A percentile compares a stretch with the other conserved stretches of the same genome.
Conservation (phyloP, 2,113 vertebrate species). For the Mustela nigripes region DNA sequence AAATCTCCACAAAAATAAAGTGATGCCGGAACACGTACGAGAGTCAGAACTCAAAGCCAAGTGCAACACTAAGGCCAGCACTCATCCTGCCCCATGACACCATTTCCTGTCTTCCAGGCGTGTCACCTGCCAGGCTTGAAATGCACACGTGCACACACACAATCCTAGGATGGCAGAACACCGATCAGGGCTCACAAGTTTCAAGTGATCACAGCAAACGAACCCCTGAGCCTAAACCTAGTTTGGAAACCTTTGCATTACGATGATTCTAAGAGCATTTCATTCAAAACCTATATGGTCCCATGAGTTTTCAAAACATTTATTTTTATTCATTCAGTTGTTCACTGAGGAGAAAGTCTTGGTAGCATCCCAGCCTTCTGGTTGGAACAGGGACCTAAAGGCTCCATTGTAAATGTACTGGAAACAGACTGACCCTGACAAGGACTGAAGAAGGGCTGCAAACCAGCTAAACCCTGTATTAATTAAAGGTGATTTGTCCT, state of each 20-base stretch:
- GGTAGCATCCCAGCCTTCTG: background rate
- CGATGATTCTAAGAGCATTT: background rate
- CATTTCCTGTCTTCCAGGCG: fast-evolving
- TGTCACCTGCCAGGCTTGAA: no score
- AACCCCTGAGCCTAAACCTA: background rate
- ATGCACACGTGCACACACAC: background rate
- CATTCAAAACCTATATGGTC: background rate
- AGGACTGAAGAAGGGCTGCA: background rate
- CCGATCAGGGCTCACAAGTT: fast-evolving
- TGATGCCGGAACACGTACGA: fast-evolving
- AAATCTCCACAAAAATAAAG: background rate
- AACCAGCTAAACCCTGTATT: background rate
- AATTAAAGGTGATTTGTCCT: background rate
- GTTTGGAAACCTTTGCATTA: background rate
- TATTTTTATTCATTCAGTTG: background rate
- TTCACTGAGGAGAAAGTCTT: background rate
- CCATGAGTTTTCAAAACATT: background rate
- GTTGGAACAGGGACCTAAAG: background rate
- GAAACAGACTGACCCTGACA: background rate
- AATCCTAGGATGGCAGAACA: background rate
- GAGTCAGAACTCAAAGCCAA: background rate
- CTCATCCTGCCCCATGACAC: fast-evolving
- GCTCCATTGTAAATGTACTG: background rate
- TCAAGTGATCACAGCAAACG: background rate
- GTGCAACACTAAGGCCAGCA: fast-evolving